Evolutionary conservation across 2,888 invertebrate genomes (phyloP), one percentile per base, ranked within the genome.

Genomic region (Galerucella calmariensis): DNA sequence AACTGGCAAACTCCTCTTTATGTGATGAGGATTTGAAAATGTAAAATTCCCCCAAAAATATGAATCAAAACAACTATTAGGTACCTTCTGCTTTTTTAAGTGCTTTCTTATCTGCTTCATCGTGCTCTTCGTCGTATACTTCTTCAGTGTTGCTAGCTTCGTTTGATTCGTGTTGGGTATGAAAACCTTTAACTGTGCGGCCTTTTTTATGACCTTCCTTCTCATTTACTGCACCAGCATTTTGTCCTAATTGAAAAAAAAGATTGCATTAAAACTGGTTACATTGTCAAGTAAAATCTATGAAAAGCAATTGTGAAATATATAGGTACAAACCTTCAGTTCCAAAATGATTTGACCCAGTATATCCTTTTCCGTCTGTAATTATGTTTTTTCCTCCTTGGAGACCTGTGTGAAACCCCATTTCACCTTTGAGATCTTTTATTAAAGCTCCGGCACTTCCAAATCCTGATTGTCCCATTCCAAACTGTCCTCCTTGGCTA

Each of bases 101-200:
- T 53, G 90, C 84, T 82, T 89, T 89, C 80, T 91, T 90, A 80
- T 91, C 90, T 0, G 90, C 91, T 83, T 91, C 91, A 81, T 92
- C 91, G 79, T 92, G 90, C 48, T 90, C 90, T 81, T 92, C 92
- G 73, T 92, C 92, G 81, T 91, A 92, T 87, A 90, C 92, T 81
- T 89, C 91, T 82, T 92, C 92, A 2, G 91, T 89, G 83, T 91
- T 91, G 75, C 91, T 91, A 79, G 91, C 90, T 81, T 92, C 92
- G 80, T 92, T 92, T 81, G 92, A 92, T 82, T 92, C 92, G 83
- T 92, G 91, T 2, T 92, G 91, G 6, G 90, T 88, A 83, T 92
- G 92, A 85, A 90, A 92, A 16, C 92, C 92, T 83, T 92, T 92
- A 83, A 91, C 90, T 10, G 90, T 89, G 82, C 92, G 91, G 0